Evolutionary conservation across 2,113 vertebrate species (phyloP).

Genomic region (Talpa occidentalis): DNA sequence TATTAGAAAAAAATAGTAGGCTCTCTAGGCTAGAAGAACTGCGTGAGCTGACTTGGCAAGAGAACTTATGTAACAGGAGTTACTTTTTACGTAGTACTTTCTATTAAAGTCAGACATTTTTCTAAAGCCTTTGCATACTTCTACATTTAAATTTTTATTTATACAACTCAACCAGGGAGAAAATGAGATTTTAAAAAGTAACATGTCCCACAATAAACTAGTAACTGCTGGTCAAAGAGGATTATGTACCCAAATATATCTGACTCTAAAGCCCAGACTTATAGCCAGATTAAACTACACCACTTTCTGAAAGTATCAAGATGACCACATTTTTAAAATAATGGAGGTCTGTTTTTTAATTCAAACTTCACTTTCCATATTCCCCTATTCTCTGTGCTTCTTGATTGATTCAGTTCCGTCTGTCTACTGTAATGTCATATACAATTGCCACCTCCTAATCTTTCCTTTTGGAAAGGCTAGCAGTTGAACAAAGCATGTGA

Average conservation of each 20-base stretch:
- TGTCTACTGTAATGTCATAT: not conserved
- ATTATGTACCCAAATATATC: not conserved
- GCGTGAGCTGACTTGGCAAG: not conserved
- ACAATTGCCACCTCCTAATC: not conserved
- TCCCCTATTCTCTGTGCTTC: not conserved
- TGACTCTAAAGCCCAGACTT: not conserved
- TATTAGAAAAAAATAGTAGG: not conserved
- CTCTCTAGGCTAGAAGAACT: not conserved
- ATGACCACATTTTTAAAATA: not conserved
- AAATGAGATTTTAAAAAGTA: not conserved
- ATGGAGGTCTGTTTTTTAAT: not conserved
- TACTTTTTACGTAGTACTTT: not conserved
- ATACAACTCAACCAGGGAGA: not conserved
- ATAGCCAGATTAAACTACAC: not conserved
- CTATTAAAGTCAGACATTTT: not conserved
- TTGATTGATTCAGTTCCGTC: not conserved
- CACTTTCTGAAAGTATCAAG: not conserved
- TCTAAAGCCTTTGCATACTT: not conserved
- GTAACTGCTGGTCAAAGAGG: not conserved
- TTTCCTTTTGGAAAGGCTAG: not conserved
- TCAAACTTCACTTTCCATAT: not conserved
- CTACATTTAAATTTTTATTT: not conserved
- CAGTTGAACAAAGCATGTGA: not conserved
- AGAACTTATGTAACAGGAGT: not conserved
- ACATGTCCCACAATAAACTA: not conserved